Conservation (phyloP, 1,140 invertebrate genomes). For the Coenobita brevimanus region DNA sequence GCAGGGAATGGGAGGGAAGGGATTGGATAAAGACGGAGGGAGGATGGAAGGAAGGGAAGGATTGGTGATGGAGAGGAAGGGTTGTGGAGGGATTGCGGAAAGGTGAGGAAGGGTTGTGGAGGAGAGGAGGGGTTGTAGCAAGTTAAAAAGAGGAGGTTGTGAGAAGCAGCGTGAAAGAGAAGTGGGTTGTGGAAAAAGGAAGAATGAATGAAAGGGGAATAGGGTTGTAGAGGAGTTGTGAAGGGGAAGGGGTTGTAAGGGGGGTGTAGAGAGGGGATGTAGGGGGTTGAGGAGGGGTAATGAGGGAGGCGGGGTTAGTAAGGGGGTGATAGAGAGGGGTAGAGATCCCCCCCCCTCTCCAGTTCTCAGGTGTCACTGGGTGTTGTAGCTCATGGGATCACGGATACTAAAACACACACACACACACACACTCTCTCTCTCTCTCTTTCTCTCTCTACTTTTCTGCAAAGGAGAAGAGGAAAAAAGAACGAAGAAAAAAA, state of each 20-base stretch:
- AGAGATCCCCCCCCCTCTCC: no score
- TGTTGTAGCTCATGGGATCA: no score
- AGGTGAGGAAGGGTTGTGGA: no score
- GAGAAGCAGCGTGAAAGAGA: not conserved
- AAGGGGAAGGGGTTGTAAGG: not conserved
- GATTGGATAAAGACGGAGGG: not conserved
- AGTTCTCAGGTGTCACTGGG: not conserved
- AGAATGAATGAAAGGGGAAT: no score
- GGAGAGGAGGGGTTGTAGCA: not conserved
- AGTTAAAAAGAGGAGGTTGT: not conserved
- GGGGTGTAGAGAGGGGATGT: not conserved
- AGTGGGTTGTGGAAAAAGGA: not conserved
- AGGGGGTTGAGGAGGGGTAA: not conserved
- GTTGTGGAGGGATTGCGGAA: not conserved
- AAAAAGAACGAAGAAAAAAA: not conserved
- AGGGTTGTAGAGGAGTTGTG: not conserved
- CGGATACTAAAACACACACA: constrained; percentile 10
- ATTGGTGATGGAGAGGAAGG: not conserved
- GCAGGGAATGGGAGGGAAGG: not conserved
- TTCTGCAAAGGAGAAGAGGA: no score
- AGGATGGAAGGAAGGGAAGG: not conserved
- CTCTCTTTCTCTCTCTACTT: no score
- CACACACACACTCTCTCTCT: not conserved
- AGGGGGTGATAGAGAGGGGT: not conserved
- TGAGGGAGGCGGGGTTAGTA: not conserved